Conservation (phyloP, 2,113 vertebrate species). For the Hystrix brachyura region DNA sequence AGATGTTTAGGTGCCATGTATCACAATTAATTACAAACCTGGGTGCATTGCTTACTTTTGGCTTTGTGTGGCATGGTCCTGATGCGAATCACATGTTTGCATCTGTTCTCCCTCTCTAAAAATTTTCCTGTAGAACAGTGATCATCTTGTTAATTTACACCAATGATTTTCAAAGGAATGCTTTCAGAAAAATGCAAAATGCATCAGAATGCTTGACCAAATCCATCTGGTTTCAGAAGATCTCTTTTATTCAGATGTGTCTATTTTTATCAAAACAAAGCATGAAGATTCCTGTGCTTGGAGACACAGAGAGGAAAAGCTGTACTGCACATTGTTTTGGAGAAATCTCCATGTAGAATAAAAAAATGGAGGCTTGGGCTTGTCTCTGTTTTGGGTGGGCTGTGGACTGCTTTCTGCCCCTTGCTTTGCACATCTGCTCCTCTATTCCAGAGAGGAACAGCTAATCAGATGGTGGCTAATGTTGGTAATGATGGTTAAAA, state of each 20-base stretch:
- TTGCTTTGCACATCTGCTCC: not conserved
- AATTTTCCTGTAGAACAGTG: not conserved
- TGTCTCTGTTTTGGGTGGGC: not conserved
- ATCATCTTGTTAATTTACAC: not conserved
- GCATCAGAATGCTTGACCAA: not conserved
- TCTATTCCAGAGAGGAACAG: not conserved
- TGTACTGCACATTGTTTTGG: not conserved
- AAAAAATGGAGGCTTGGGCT: not conserved
- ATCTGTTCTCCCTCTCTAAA: slow-evolving; percentile 51
- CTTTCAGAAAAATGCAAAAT: slow-evolving; percentile 32
- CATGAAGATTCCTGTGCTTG: not conserved
- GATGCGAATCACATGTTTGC: not conserved
- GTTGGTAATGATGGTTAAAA: not conserved
- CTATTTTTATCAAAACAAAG: slow-evolving; percentile 47
- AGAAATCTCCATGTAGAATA: not conserved
- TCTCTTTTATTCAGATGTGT: slow-evolving; percentile 1
- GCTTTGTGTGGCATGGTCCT: not conserved
- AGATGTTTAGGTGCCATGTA: not conserved
- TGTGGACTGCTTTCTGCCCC: not conserved
- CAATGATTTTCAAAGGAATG: slow-evolving; percentile 34
- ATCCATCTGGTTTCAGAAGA: not conserved
- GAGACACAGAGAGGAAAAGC: not conserved
- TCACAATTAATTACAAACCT: not conserved
- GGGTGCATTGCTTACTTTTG: not conserved
- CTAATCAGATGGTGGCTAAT: not conserved